Base-by-base conservation (phyloP, 2,888 invertebrate species). In the Koerneria pararmatus region DNA sequence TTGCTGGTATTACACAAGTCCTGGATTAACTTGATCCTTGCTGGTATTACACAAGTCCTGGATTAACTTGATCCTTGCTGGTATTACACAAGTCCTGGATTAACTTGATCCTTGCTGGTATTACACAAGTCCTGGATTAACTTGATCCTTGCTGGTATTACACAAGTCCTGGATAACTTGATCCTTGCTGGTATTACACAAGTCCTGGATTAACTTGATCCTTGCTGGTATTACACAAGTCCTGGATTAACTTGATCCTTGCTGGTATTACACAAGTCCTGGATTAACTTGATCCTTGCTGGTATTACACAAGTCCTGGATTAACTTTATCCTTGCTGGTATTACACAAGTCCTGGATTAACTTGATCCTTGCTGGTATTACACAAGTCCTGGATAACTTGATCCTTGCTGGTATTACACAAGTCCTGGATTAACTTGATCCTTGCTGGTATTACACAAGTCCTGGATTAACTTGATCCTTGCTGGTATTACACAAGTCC, bases 241-340 rank as follows among this genome's bases (percentile, higher is more conserved):
- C n/a, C n/a, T n/a, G n/a, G n/a, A 80, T 64, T 54, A 74, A 54
- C 67, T 82, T 51, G 80, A 81, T 69, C 78, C 78, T 5, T 70
- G 71, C 49, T 74, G 74, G 70, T 83, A 80, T 66, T 80, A 67
- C 56, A 77, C 76, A 6, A n/a, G n/a, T n/a, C n/a, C n/a, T n/a
- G n/a, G n/a, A 80, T 64, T 54, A 74, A 54, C 67, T 82, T 51
- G 80, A 81, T 69, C 78, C 78, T 5, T 70, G 71, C 49, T 74
- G 74, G 70, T 83, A 80, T 66, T 80, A 67, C 56, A 77, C 76
- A 6, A n/a, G n/a, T n/a, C n/a, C n/a, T n/a, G n/a, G n/a, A 80
- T 64, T 54, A 74, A 54, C 67, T 82, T 51, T 79, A 81, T 69
- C 78, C 78, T 5, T 70, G 71, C 49, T 74, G 74, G 70, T 83